Evolutionary conservation across 1,140 invertebrate species (phyloP), one percentile per base, ranked within the genome.

Genomic region (Drosophila kikkawai): DNA sequence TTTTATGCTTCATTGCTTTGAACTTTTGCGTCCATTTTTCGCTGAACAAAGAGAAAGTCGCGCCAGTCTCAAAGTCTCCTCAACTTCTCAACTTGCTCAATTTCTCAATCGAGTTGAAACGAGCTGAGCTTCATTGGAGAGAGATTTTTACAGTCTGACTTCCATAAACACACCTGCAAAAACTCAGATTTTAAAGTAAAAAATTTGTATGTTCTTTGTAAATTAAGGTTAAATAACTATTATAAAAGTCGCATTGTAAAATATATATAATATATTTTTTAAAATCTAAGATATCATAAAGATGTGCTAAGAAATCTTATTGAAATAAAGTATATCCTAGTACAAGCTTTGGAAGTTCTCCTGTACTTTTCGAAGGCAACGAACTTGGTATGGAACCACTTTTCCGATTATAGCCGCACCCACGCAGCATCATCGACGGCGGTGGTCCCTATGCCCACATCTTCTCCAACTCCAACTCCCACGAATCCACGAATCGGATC

Each of bases 1-100:
- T 87, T 78, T 80, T 90, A 84, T 87, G 84, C 84, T 88, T 78
- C 84, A 87, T 80, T 87, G 80, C 84, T 90, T 88, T 88, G 81
- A 90, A 88, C 85, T 88, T 85, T 90, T 85, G 85, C 81, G 85
- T 82, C 76, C 74, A 59, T 75, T 88, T 84, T 69, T 57, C 37
- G 68, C 70, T 50, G 64, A 90, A 85, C 86, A 91, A 91, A 91
- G 85, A 88, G 85, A 88, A 88, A 88, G 85, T 90, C 69, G 68
- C 56, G 39, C 47, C 71, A 76, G 36, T 48, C 53, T 53, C 53
- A 56, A 56, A 56, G 53, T 26, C 53, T 56, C 17, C 41, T 75
- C 47, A 69, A 66, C 57, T 53, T 68, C 45, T 48, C 50, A 79
- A 68, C 61, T 86, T 75, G 55, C 29, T 19, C 39, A 42, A 56